phyloP scores from a whole-genome alignment of 2,888 invertebrate species.

The Lasioglossum vierecki region DNA sequence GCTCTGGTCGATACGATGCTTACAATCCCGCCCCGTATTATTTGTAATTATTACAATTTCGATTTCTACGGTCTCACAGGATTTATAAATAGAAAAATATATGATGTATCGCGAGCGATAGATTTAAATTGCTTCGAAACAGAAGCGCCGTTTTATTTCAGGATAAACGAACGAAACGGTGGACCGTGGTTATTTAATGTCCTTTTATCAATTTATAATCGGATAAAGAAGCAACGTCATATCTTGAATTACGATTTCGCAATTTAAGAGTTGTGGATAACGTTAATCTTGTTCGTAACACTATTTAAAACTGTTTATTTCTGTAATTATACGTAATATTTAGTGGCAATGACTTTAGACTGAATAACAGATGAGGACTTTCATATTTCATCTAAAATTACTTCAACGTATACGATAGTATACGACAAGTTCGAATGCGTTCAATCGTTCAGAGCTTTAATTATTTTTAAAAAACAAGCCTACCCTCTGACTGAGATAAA shows the following conservation, averaged over 20 bases:
- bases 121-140: not conserved
- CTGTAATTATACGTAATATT: not conserved
- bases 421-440: conserved; percentile 30
- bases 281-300: not conserved
- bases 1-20: conserved; percentile 25
- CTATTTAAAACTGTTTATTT: not conserved
- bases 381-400: not conserved
- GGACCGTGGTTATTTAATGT: conserved; percentile 6
- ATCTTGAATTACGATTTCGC: conserved; percentile 24
- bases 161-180: not conserved
- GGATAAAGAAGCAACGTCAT: conserved; percentile 25
- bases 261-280: not conserved
- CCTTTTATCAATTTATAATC: conserved; percentile 22
- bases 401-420: not conserved
- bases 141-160: not conserved
- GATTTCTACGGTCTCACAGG: not conserved
- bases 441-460: conserved; percentile 20
- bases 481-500: conserved; percentile 27
- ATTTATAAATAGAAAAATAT: not conserved
- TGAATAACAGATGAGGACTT: not conserved
- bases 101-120: not conserved
- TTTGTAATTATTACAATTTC: conserved; percentile 30
- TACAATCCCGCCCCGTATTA: conserved; percentile 27
- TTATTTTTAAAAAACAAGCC: conserved; percentile 27
- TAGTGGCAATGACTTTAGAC: not conserved